A percentile compares a stretch with the other conserved stretches of the same genome.
Conservation (phyloP, 2,797 vertebrate species). For the Octomys mimax region DNA sequence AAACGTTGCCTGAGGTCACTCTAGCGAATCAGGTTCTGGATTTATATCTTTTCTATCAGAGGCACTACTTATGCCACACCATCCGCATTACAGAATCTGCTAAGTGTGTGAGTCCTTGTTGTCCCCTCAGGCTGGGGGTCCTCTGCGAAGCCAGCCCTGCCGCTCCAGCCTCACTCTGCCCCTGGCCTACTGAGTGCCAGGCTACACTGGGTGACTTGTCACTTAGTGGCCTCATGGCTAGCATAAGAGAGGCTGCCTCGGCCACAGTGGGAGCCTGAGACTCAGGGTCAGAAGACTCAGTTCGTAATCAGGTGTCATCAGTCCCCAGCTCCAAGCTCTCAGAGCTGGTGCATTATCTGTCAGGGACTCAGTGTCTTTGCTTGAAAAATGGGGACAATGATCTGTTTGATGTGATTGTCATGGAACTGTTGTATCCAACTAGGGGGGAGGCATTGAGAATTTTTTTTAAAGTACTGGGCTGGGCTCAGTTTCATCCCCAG, state of each 20-base stretch:
- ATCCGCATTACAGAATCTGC: neutral
- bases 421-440: neutral
- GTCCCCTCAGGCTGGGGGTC: neutral
- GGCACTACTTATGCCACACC: neutral
- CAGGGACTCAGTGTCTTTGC: neutral
- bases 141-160: neutral
- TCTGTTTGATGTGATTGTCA: neutral
- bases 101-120: neutral
- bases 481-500: neutral
- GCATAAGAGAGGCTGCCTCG: neutral
- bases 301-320: neutral
- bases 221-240: neutral
- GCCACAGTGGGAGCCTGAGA: neutral
- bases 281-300: neutral
- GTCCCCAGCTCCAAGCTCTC: neutral
- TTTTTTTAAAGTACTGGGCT: neutral
- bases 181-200: too few relatives aligned
- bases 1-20: neutral
- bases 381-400: constrained; percentile 30
- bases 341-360: accelerated
- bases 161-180: neutral
- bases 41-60: neutral
- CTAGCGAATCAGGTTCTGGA: neutral
- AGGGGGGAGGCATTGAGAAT: neutral
- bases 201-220: accelerated